Conservation (phyloP, 2,888 invertebrate species). For the Trissonchulus latispiculum region DNA sequence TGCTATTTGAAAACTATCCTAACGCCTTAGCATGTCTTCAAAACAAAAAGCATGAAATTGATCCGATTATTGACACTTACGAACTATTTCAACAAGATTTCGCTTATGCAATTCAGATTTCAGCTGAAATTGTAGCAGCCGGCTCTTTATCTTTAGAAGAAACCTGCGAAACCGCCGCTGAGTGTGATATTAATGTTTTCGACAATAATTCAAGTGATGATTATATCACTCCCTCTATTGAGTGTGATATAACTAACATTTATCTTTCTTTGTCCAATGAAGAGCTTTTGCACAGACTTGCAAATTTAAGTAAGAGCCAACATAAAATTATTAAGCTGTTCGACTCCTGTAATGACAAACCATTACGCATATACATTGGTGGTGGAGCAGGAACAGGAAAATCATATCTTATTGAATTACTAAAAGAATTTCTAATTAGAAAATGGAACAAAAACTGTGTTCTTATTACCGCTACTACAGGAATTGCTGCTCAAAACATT, state of each 20-base stretch:
- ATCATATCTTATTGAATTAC: not conserved
- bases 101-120: not conserved
- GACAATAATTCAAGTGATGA: not conserved
- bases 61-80: not conserved
- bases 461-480: not conserved
- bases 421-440: conserved; percentile 3
- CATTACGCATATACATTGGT: not conserved
- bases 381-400: conserved; percentile 5
- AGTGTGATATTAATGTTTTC: not conserved
- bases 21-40: not conserved
- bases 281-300: not conserved
- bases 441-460: not conserved
- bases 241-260: no score
- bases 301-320: not conserved
- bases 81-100: not conserved
- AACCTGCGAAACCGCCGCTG: not conserved
- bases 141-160: not conserved
- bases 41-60: not conserved
- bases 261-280: not conserved
- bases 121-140: not conserved
- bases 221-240: no score
- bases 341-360: no score
- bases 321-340: not conserved
- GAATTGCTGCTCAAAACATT: not conserved
- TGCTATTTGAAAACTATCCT: not conserved